phyloP scores from a whole-genome alignment of 2,888 invertebrate genomes.

The Phalera bucephala region DNA sequence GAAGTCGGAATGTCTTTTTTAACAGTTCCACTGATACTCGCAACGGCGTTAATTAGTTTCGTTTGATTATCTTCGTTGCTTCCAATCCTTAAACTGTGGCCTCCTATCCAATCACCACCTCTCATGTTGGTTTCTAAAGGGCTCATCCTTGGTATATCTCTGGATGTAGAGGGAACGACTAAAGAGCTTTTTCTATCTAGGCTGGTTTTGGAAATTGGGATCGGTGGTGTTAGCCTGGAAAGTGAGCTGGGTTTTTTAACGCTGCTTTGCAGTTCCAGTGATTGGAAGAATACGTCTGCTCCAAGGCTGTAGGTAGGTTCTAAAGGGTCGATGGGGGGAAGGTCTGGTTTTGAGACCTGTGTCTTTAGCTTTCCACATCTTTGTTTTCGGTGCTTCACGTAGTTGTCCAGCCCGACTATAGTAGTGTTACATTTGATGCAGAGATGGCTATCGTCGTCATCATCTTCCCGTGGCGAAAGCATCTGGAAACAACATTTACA shows the following conservation, averaged over 20 bases:
- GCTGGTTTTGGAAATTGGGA: constrained; percentile 57
- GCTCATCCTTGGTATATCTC: constrained; percentile 63
- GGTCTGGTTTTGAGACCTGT: constrained; percentile 47
- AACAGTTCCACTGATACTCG: constrained; percentile 81
- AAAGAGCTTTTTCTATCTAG: constrained; percentile 54
- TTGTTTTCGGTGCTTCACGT: constrained; percentile 91
- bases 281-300: constrained; percentile 94
- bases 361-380: constrained; percentile 81
- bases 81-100: constrained; percentile 80
- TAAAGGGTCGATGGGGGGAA: constrained; percentile 62
- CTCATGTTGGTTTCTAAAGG: constrained; percentile 70
- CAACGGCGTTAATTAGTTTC: constrained; percentile 85
- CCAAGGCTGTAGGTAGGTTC: constrained; percentile 84
- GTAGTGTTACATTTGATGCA: constrained; percentile 94
- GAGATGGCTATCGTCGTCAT: constrained; percentile 92
- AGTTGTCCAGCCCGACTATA: constrained; percentile 92
- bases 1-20: constrained; percentile 78
- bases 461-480: constrained; percentile 83
- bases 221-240: constrained; percentile 74
- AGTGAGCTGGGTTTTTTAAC: constrained; percentile 80
- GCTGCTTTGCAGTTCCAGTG: constrained; percentile 90
- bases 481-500: constrained; percentile 55
- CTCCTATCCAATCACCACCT: constrained; percentile 85
- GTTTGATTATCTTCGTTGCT: constrained; percentile 83
- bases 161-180: constrained; percentile 58